Conservation (phyloP, 2,797 vertebrate species). For the Lithobates pipiens region DNA sequence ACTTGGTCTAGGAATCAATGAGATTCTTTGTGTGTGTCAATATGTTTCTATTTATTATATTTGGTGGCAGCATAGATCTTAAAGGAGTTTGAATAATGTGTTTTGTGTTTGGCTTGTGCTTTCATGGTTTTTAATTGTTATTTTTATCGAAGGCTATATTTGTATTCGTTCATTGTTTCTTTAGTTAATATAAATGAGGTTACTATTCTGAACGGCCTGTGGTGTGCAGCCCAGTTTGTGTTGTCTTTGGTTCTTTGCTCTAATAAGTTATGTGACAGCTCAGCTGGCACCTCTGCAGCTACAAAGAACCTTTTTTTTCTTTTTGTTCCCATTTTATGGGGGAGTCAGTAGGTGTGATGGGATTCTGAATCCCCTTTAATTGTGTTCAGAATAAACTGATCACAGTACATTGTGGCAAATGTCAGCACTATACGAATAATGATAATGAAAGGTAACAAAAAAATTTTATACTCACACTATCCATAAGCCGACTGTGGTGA, state of each 20-base stretch:
- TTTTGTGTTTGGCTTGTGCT: no score
- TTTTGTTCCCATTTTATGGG: background rate
- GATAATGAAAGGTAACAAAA: background rate
- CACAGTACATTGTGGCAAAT: background rate
- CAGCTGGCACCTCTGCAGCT: background rate
- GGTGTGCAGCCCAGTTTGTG: background rate
- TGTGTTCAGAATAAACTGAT: background rate
- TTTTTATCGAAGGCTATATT: no score
- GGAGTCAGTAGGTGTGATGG: background rate
- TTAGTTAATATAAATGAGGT: background rate
- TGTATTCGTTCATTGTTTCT: background rate
- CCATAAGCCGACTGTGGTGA: constrained; percentile 88
- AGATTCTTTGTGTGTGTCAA: no score
- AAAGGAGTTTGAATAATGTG: no score
- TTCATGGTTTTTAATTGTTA: no score
- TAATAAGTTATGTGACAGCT: no score
- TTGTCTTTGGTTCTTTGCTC: no score
- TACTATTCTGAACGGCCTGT: background rate
- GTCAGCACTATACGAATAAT: background rate
- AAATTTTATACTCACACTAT: constrained; percentile 84
- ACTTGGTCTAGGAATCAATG: no score
- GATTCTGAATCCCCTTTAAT: background rate
- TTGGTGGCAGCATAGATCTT: no score
- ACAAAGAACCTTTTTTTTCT: background rate
- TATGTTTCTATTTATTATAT: no score